These are phyloP conservation scores for Dysidea cf. avara DNA, from an alignment of 37 sponge, comb jelly and placozoan species.

Conservation along the genomic window DNA sequence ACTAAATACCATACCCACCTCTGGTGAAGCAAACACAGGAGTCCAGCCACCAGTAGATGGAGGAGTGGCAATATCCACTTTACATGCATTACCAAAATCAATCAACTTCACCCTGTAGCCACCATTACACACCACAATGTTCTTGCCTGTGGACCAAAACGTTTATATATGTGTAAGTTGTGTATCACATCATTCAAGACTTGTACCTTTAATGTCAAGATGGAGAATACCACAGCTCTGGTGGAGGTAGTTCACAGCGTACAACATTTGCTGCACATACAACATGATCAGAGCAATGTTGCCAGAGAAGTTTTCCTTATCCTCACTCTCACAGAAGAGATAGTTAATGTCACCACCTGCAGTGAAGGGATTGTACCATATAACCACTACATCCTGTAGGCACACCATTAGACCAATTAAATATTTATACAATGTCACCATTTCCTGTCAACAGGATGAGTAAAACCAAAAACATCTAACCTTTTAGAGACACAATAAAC, in stretches of 20 bases:
- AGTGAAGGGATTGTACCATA: too few relatives aligned
- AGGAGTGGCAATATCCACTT: conserved; percentile 14
- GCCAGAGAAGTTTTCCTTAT: too few relatives aligned
- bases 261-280: conserved; percentile 46
- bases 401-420: too few relatives aligned
- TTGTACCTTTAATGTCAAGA: conserved; percentile 47
- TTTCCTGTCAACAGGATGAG: too few relatives aligned
- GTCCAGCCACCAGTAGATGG: conserved; percentile 9
- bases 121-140: conserved; percentile 38
- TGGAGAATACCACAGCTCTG: conserved; percentile 16
- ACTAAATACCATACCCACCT: too few relatives aligned
- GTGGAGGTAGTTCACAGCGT: conserved; percentile 47
- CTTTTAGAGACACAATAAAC: too few relatives aligned
- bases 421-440: too few relatives aligned
- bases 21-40: conserved; percentile 53
- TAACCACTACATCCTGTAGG: too few relatives aligned
- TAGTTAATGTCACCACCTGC: too few relatives aligned
- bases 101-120: conserved; percentile 42
- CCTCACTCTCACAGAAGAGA: too few relatives aligned
- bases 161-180: neutral
- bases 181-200: neutral
- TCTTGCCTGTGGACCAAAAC: conserved; percentile 9
- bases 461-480: too few relatives aligned
- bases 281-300: conserved; percentile 43
- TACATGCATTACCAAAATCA: conserved; percentile 52